These are phyloP conservation scores for Standfussiana lucernea DNA, from an alignment of 2,888 invertebrate species.

Conservation along the genomic window DNA sequence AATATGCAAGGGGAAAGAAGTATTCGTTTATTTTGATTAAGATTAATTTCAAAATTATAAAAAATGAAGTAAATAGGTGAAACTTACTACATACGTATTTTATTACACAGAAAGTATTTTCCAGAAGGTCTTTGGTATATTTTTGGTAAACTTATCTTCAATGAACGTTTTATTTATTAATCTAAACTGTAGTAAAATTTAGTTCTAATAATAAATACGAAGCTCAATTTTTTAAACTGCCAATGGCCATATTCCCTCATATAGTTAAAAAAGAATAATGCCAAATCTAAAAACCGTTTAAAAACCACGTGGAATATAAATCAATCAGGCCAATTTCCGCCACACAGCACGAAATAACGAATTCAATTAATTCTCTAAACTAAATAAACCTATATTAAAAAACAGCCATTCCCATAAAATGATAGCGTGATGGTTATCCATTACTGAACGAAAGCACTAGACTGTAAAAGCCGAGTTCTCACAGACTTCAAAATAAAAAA, in stretches of 20 bases:
- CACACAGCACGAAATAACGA: conserved; percentile 37
- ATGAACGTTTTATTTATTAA: too few relatives aligned
- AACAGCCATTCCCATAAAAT: conserved; percentile 56
- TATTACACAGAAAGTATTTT: neutral
- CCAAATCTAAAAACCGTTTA: conserved; percentile 44
- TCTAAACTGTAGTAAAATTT: neutral
- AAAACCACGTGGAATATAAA: conserved; percentile 31
- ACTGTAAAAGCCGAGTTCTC: conserved; percentile 84
- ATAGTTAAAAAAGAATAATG: neutral
- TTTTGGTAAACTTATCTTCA: neutral
- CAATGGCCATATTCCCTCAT: neutral
- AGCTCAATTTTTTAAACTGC: conserved; percentile 12
- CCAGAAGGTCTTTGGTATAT: neutral
- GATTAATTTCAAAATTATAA: neutral
- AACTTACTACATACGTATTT: too few relatives aligned
- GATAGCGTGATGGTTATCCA: conserved; percentile 72
- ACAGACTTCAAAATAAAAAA: conserved; percentile 71
- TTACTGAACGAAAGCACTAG: conserved; percentile 76
- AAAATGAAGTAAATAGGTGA: neutral
- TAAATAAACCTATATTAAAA: conserved; percentile 27
- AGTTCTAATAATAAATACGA: neutral
- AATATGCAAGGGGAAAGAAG: conserved; percentile 17
- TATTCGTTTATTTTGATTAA: conserved; percentile 29
- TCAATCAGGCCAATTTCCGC: conserved; percentile 40
- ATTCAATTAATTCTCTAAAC: conserved; percentile 48